Evolutionary conservation across 2,888 invertebrate species (phyloP), one percentile per base, ranked within the genome.

Genomic region (Malthinus flaveolus): DNA sequence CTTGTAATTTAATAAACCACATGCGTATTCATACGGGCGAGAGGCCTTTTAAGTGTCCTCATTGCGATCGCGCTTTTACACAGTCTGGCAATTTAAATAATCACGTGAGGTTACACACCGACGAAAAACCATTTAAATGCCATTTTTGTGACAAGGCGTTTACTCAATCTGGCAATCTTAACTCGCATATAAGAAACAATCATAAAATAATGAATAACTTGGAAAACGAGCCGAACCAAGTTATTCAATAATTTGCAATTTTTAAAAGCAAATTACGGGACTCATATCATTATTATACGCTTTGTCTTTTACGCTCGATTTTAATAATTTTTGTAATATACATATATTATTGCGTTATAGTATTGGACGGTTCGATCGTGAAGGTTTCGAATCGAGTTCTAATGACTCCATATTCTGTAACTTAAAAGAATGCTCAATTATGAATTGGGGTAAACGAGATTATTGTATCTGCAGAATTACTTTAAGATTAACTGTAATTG

Each of bases 61-160:
- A 78, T 62, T 79, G 78, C 59, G 78, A 78, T 48, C 66, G 76
- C 32, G 77, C 76, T n/a, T 79, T 79, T 55, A 77, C 77, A 8
- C 78, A 79, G 63, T 78, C 78, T 9, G 78, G 78, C 9, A 78
- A 78, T 64, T 63, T 79, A 7, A 75, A 73, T 61, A 78, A 78
- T 68, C 78, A 79, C 59, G 76, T 79, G 53, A 66, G 78, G 46
- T 68, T 79, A 10, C 78, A 79, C 53, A 75, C 76, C 1, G 77
- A 78, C 62, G 76, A 78, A 52, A 78, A 78, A 67, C 78, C 78
- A 7, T 79, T 78, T 62, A 74, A 75, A 61, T 79, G 78, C 59
- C 78, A 78, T 65, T 75, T 77, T 68, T 79, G 78, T 62, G 76
- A 77, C 33, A 75, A 75, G 62, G 77, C 77, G 1, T 79, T 79